Evolutionary conservation across 53 echinoderm and acorn worm genomes (phyloP).

Genomic region (Mesocentrotus franciscanus): DNA sequence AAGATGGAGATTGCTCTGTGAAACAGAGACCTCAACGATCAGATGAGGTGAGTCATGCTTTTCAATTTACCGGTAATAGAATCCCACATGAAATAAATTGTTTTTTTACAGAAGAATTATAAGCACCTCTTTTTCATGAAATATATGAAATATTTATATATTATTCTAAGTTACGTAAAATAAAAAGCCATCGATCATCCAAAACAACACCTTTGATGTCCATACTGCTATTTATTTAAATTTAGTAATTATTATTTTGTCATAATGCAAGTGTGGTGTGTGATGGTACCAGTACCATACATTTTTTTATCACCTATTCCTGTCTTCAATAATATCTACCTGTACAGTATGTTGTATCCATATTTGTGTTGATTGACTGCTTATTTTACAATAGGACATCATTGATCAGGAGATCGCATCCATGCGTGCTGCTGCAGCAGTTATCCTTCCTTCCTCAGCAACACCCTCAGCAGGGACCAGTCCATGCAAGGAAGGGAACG

Average conservation of each 20-base stretch:
- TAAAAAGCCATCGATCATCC: no score
- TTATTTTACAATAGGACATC: slow-evolving; percentile 50
- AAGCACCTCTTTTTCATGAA: no score
- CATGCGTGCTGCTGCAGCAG: slow-evolving; percentile 82
- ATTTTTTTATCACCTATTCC: background rate
- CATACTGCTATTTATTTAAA: no score
- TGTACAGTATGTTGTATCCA: background rate
- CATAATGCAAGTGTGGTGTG: no score
- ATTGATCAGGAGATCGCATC: slow-evolving; percentile 88
- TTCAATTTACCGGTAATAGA: background rate
- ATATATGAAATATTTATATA: no score
- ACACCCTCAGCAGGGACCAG: slow-evolving; percentile 11
- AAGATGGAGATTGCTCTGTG: background rate
- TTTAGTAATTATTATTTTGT: no score
- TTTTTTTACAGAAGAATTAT: no score
- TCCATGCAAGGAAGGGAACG: background rate
- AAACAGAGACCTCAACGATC: slow-evolving; percentile 16
- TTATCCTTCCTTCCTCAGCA: slow-evolving; percentile 64
- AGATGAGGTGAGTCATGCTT: slow-evolving; percentile 43
- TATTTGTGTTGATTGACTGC: background rate
- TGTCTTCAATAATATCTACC: background rate
- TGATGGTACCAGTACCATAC: background rate
- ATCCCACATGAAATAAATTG: background rate
- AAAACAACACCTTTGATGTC: no score
- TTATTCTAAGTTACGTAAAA: no score